Base-by-base conservation (phyloP, 2,888 invertebrate species). In the Torymus tubicola region DNA sequence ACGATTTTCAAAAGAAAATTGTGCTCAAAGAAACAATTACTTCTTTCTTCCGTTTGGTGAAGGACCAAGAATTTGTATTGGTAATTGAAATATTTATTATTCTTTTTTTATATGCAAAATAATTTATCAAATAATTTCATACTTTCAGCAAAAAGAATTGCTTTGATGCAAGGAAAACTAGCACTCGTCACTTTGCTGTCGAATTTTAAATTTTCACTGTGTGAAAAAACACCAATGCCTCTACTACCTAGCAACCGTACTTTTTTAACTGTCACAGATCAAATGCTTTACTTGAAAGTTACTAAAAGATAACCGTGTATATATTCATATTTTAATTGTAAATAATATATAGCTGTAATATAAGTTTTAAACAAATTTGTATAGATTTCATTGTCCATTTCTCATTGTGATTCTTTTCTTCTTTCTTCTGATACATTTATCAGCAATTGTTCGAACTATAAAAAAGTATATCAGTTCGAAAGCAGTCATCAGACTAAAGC, bases 401-500 rank as follows among this genome's bases (percentile, higher is more conserved):
- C 53, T 21, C 3, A 68, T n/a, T 16, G 31, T 65, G 1, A 71
- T 18, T 58, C 52, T 31, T 58, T 31, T 18, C 5, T 21, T 65
- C 21, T 68, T 74, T 50, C 24, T 69, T 52, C 11, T 53, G 12
- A 74, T 65, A 4, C 69, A 80, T 14, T 60, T 82, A 16, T 77
- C 77, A 31, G 78, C 65, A 10, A 82, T 70, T 5, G 77, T 72
- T 0, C 94, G 92, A 50, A 96, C 89, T 0, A 94, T 93, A 53
- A 95, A 85, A 86, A 94, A 96, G 89, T 96, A 96, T 0, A 95
- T 76, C 2, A 96, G 92, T 91, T 96, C 96, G 72, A 96, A 93
- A 0, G 94, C 92, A 81, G 96, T 96, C 88, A 96, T 93, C 85
- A 96, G 94, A 87, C 96, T 96, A 89, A 96, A 96, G 1, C 96